Percentiles rank a stretch among this genome's conserved stretches.
Evolutionary conservation across 2,888 invertebrate species (phyloP).

Genomic region (Ichneumoninae sp.): DNA sequence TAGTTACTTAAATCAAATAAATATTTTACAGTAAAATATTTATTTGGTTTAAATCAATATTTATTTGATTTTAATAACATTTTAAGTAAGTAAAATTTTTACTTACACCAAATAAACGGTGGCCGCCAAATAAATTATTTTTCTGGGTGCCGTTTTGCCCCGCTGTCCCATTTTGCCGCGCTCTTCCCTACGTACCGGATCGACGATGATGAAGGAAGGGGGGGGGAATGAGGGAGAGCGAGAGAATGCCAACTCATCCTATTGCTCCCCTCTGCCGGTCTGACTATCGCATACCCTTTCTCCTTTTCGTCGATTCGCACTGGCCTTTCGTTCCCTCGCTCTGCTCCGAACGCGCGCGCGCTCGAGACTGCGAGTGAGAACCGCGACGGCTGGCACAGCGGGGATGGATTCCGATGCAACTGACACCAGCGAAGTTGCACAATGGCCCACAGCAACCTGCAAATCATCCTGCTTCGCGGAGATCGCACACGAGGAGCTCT

Average conservation of each 20-base stretch:
- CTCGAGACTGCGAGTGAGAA: background rate
- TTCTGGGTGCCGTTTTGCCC: too few species aligned
- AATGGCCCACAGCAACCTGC: slow-evolving; percentile 37
- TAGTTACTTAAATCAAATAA: too few species aligned
- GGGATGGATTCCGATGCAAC: slow-evolving; percentile 42
- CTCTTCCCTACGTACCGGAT: background rate
- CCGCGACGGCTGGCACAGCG: slow-evolving; percentile 7
- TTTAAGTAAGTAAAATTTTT: too few species aligned
- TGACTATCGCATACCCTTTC: slow-evolving; percentile 43
- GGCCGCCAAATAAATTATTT: too few species aligned
- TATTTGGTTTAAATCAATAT: too few species aligned
- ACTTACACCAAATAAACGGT: too few species aligned
- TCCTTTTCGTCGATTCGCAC: slow-evolving; percentile 26
- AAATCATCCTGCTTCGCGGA: slow-evolving; percentile 50
- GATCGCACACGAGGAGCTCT: background rate
- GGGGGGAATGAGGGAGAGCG: background rate
- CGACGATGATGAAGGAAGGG: background rate
- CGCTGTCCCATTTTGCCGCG: too few species aligned
- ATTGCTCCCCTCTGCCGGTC: slow-evolving; percentile 3
- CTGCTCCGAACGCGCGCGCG: background rate
- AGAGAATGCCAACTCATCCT: slow-evolving; percentile 41
- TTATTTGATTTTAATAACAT: too few species aligned
- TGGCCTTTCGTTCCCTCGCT: slow-evolving; percentile 4
- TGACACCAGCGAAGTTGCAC: slow-evolving; percentile 41
- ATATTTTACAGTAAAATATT: too few species aligned